These are phyloP conservation scores for Ambastaia sidthimunki DNA, from an alignment of 2,797 vertebrate genomes.

Conservation along the genomic window DNA sequence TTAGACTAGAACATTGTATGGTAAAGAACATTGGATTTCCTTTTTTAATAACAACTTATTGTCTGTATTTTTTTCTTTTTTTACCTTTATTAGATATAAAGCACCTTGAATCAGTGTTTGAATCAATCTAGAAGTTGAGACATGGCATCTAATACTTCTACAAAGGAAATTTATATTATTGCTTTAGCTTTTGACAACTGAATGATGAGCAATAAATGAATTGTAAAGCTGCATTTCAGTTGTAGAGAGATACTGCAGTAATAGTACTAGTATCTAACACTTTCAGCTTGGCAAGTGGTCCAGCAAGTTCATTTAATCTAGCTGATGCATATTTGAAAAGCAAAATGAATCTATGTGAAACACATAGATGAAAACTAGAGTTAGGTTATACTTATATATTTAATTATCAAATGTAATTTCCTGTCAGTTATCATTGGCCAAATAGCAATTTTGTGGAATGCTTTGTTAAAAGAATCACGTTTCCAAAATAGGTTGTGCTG, in stretches of 20 bases:
- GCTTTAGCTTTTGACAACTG: background rate
- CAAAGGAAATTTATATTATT: background rate
- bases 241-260: background rate
- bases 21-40: too few relatives aligned
- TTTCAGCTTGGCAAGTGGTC: slow-evolving; percentile 4
- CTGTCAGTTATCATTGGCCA: background rate
- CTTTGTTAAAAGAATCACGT: background rate
- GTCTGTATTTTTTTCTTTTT: too few relatives aligned
- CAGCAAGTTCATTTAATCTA: background rate
- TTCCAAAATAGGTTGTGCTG: slow-evolving; percentile 18
- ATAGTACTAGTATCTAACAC: background rate
- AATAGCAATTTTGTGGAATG: slow-evolving; percentile 9
- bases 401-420: background rate
- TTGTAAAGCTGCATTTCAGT: background rate
- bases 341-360: background rate
- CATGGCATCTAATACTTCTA: background rate
- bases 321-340: slow-evolving; percentile 7
- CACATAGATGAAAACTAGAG: background rate
- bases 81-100: background rate
- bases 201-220: background rate
- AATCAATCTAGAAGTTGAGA: background rate
- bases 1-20: too few relatives aligned
- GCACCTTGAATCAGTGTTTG: background rate
- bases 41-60: too few relatives aligned
- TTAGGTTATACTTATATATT: background rate